phyloP scores from a whole-genome alignment of 2,888 invertebrate genomes.

The Melanostoma mellinum region DNA sequence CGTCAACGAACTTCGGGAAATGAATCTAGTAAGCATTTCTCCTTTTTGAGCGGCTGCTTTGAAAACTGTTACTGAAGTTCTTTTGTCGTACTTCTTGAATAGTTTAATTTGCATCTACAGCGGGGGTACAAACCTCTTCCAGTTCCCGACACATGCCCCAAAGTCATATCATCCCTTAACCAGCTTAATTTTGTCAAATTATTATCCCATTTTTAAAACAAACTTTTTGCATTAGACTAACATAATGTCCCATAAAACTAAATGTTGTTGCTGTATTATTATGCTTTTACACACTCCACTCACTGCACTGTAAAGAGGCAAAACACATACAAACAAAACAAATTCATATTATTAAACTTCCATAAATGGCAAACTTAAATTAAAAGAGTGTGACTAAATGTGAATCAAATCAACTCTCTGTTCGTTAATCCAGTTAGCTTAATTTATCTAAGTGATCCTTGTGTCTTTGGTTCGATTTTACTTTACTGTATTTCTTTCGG shows the following conservation, averaged over 20 bases:
- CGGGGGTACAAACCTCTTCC: too few relatives aligned
- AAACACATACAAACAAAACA: conserved; percentile 4
- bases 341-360: conserved; percentile 28
- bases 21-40: too few relatives aligned
- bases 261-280: conserved; percentile 57
- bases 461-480: conserved; percentile 49
- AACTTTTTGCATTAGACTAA: not conserved
- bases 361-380: conserved; percentile 64
- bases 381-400: conserved; percentile 67
- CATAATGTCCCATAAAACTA: conserved; percentile 7
- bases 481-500: conserved; percentile 53
- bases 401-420: conserved; percentile 60
- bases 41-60: too few relatives aligned
- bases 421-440: conserved; percentile 55
- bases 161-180: too few relatives aligned
- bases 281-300: conserved; percentile 45
- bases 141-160: too few relatives aligned
- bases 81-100: too few relatives aligned
- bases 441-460: conserved; percentile 67
- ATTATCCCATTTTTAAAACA: not conserved
- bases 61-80: too few relatives aligned
- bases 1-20: too few relatives aligned
- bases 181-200: not conserved
- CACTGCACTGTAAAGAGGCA: not conserved
- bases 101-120: too few relatives aligned